These are phyloP conservation scores for Syndactyla subalaris DNA, from an alignment of 2,797 vertebrate genomes.

Conservation along the genomic window DNA sequence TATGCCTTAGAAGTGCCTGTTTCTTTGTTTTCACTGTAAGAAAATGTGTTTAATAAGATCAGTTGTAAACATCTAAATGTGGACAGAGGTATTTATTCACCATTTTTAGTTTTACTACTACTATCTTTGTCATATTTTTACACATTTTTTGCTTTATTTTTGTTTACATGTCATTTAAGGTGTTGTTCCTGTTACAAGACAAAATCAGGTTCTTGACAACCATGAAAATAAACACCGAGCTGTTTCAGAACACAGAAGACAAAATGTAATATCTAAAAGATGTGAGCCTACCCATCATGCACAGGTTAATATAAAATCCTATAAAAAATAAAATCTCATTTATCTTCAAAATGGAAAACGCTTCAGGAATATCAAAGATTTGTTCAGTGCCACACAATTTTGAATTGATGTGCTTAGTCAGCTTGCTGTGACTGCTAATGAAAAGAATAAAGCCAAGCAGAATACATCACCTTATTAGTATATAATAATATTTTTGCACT, in stretches of 20 bases:
- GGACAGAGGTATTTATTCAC: not conserved
- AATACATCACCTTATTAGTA: not conserved
- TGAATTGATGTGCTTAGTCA: not conserved
- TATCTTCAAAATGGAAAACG: not conserved
- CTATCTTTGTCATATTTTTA: not conserved
- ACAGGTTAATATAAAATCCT: constrained; percentile 71
- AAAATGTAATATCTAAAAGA: constrained; percentile 58
- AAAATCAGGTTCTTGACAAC: constrained; percentile 69
- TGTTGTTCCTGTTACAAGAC: constrained; percentile 56
- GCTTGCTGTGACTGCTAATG: not conserved
- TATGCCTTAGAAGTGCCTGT: not conserved
- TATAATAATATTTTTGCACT: not conserved
- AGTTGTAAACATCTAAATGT: not conserved
- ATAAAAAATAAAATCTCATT: not conserved
- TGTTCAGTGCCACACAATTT: not conserved
- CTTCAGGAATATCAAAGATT: not conserved
- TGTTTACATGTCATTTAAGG: constrained; percentile 65
- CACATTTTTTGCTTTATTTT: constrained; percentile 18
- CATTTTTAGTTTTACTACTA: not conserved
- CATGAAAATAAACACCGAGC: constrained; percentile 63
- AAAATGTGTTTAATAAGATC: not conserved
- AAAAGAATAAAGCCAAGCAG: not conserved
- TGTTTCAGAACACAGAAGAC: constrained; percentile 74
- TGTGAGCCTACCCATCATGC: constrained; percentile 58
- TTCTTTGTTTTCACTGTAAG: not conserved